These are phyloP conservation scores for Dysidea cf. avara DNA, from an alignment of 37 sponge, comb jelly and placozoan genomes.

Conservation along the genomic window DNA sequence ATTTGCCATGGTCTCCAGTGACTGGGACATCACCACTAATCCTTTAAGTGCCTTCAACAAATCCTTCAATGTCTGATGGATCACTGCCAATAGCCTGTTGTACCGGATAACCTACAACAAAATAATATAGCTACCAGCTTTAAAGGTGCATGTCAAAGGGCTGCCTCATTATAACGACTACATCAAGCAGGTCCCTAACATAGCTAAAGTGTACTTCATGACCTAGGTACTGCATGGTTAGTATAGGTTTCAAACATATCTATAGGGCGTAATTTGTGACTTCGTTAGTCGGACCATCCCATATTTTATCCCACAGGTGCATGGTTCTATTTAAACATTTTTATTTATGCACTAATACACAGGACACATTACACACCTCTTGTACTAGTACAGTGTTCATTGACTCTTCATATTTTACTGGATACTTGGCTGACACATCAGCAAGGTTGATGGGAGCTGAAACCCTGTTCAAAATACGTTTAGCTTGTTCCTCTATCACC, in stretches of 20 bases:
- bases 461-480: constrained; percentile 70
- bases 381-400: constrained; percentile 98
- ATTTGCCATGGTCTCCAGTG: constrained; percentile 92
- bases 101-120: constrained; percentile 84
- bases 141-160: no score
- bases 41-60: constrained; percentile 93
- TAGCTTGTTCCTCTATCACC: constrained; percentile 81
- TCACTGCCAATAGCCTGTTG: constrained; percentile 76
- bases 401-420: constrained; percentile 94
- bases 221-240: no score
- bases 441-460: constrained; percentile 69
- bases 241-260: no score
- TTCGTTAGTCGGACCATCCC: no score
- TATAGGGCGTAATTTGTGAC: no score
- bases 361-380: constrained; percentile 71
- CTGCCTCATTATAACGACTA: no score
- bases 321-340: no score
- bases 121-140: neutral
- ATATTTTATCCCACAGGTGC: no score
- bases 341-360: no score
- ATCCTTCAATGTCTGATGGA: constrained; percentile 69
- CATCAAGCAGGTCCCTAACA: no score
- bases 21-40: constrained; percentile 91
- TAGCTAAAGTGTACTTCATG: no score
- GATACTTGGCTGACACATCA: constrained; percentile 81